Evolutionary conservation across 2,113 vertebrate genomes (phyloP), one percentile per base, ranked within the genome.

Genomic region (Meleagris gallopavo): DNA sequence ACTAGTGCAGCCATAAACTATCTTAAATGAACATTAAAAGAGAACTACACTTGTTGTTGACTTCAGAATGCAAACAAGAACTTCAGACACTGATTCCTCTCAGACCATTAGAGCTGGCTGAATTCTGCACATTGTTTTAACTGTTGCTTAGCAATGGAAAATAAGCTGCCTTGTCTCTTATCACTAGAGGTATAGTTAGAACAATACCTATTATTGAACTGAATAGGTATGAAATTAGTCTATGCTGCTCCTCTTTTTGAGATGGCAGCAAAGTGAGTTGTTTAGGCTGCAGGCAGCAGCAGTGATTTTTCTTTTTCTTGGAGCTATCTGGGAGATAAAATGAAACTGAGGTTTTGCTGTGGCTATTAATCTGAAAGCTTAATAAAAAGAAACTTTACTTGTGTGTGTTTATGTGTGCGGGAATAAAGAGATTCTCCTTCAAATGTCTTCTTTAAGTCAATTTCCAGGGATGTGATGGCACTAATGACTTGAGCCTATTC

Each of bases 211-310:
- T 97, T 97, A 97, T 94, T 97, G 96, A 96, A 95, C 95, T 94
- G 96, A 98, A 97, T 95, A 95, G 92, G 94, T 96, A 97, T 96
- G 95, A 97, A 97, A 97, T 97, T 96, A 96, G 96, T 97, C 97
- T 97, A 96, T 97, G 96, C 96, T 96, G 95, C 95, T 95, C 91
- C 78, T 96, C 90, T 80, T 92, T 96, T 95, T 97, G 90, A 96
- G 92, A 92, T 91, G 86, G 91, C 94, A 96, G 86, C 66, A 86
- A 92, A 96, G 84, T 89, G 88, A 93, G 93, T 92, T 95, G 67
- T 95, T 96, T 88, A 86, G 92, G 92, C 57, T 82, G 65, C 36
- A 77, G 80, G 89, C 41, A 57, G 77, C 71, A 61, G 32, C 46
- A 71, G 70, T 75, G 77, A 6, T 80, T 45, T 90, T 93, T 80